Conservation (phyloP, 1,140 invertebrate genomes). For the Harlomillsia oculata region DNA sequence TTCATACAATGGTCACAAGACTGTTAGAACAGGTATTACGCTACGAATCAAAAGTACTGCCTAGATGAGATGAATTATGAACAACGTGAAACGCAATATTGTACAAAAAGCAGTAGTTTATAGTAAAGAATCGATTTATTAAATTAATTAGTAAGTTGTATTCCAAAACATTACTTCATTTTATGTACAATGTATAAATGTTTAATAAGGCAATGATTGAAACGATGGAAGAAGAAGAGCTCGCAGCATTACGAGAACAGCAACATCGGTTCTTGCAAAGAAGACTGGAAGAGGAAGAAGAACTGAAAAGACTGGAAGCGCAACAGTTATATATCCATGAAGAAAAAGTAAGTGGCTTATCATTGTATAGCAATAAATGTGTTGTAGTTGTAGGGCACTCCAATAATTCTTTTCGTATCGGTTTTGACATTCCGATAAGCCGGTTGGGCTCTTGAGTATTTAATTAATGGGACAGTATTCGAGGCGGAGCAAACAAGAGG, state of each 20-base stretch:
- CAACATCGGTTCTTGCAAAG: conserved; percentile 32
- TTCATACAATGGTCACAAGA: conserved; percentile 30
- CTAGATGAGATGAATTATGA: too few species aligned
- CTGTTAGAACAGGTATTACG: conserved; percentile 28
- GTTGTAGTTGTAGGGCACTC: background rate
- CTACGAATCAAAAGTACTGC: background rate
- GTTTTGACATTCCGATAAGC: too few species aligned
- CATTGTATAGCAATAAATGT: background rate
- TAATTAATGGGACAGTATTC: too few species aligned
- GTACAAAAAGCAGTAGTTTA: too few species aligned
- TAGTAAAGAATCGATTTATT: too few species aligned
- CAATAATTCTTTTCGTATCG: background rate
- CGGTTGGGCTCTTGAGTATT: too few species aligned
- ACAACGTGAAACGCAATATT: too few species aligned
- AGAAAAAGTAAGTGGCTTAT: conserved; percentile 17
- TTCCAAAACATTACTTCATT: too few species aligned
- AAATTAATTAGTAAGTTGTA: too few species aligned
- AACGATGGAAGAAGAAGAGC: conserved; percentile 35
- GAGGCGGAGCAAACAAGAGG: too few species aligned
- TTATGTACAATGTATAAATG: too few species aligned
- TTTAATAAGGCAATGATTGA: too few species aligned
- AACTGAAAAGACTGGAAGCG: conserved; percentile 21
- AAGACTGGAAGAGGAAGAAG: conserved; percentile 19
- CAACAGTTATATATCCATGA: conserved; percentile 22
- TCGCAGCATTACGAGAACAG: conserved; percentile 25